Evolutionary conservation across 2,888 invertebrate species (phyloP).

Genomic region (Synanthedon myopaeformis): DNA sequence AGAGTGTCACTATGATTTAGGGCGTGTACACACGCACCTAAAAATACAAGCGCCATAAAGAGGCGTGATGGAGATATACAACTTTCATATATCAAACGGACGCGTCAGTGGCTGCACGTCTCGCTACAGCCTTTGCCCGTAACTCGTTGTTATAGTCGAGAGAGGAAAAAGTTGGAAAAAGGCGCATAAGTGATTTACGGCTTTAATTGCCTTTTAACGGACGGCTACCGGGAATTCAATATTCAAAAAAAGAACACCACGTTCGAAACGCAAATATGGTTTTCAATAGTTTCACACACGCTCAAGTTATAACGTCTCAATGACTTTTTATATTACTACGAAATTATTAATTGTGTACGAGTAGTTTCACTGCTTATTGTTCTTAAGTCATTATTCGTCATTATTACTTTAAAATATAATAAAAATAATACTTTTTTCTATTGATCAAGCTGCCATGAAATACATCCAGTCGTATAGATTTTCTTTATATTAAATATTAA

Average conservation of each 20-base stretch:
- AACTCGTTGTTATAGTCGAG: slow-evolving; percentile 33
- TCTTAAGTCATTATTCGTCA: no score
- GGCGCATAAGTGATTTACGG: slow-evolving; percentile 54
- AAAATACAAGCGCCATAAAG: slow-evolving; percentile 52
- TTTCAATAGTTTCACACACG: neutral
- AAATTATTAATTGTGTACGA: no score
- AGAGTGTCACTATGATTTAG: slow-evolving; percentile 42
- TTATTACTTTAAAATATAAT: no score
- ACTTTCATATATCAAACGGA: slow-evolving; percentile 62
- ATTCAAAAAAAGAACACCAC: slow-evolving; percentile 38
- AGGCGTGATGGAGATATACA: slow-evolving; percentile 52
- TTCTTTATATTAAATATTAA: no score
- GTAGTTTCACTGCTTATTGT: no score
- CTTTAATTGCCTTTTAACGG: slow-evolving; percentile 55
- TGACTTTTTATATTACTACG: no score
- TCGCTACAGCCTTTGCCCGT: slow-evolving; percentile 38
- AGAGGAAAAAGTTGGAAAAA: slow-evolving; percentile 32
- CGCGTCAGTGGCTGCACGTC: slow-evolving; percentile 32
- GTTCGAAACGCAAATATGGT: slow-evolving; percentile 23
- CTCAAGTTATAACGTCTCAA: no score
- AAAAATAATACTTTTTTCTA: no score
- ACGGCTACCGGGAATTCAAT: slow-evolving; percentile 46
- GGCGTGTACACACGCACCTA: slow-evolving; percentile 39
- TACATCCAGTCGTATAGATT: no score
- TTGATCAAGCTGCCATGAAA: no score